Base-by-base conservation (phyloP, 2,113 vertebrate genomes). In the Beaufortia kweichowensis region DNA sequence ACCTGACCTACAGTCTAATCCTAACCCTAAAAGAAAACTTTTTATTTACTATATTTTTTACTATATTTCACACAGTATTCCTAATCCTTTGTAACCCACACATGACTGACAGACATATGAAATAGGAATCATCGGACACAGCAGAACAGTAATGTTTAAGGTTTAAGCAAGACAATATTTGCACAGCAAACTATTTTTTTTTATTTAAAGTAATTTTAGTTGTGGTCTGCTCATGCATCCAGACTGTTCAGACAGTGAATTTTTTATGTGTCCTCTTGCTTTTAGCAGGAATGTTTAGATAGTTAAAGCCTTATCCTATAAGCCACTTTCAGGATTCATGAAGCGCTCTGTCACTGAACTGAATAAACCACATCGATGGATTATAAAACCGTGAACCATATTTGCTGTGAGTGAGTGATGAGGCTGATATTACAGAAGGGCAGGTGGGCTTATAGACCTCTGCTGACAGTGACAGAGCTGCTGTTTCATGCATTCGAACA, bases 391-490 rank as follows among this genome's bases (percentile, higher is more conserved):
- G 29, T 67, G 43, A 50, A 67, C 28, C 17, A n/a, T n/a, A 21
- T 33, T 55, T 69, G 28, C 28, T 55, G 33, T 23, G 19, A 53
- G 5, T 41, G 31, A 41, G 21, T 57, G 29, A 71, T 69, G 48
- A 69, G 12, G 19, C 3, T n/a, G 43, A 55, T 55, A n/a, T 35
- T 57, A 56, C 14, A 57, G 21, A 70, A 57, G 21, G 31, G 46
- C 5, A 50, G 17, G 6, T 50, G 17, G 53, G 50, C 50, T 50
- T 24, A 48, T 12, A 48, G 26, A 50, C 10, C 21, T 70, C 53
- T 39, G 56, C 55, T 61, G 78, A 59, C 63, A 66, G 53, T 67
- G 62, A 74, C 39, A 46, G n/a, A 74, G 50, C 2, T 33, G 50
- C 19, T 1, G 69, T 31, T 59, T 65, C n/a, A 23, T 73, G 24